Percentiles rank a stretch among this genome's conserved stretches.
phyloP scores from a whole-genome alignment of 1,140 invertebrate genomes.

The Drosophila teissieri region DNA sequence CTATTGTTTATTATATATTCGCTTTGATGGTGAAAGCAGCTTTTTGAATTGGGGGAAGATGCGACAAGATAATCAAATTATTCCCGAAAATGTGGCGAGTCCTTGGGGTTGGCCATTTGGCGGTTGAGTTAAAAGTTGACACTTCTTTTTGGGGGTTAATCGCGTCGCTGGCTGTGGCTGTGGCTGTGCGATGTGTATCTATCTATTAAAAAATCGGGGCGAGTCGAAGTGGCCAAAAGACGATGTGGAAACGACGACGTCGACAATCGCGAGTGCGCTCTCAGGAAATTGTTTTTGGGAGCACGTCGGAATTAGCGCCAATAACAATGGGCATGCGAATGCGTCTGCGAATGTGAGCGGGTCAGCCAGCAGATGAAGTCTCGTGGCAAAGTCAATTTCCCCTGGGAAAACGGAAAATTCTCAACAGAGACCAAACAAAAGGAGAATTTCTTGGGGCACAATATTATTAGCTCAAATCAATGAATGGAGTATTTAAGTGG shows the following conservation, averaged over 20 bases:
- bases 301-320: constrained; percentile 67
- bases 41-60: no score
- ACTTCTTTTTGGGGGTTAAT: constrained; percentile 76
- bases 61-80: constrained; percentile 5
- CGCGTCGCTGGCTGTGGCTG: constrained; percentile 44
- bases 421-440: background rate
- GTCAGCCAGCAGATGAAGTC: constrained; percentile 10
- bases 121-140: constrained; percentile 68
- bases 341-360: constrained; percentile 40
- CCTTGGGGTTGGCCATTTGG: constrained; percentile 40
- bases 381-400: constrained; percentile 32
- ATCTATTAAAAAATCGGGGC: constrained; percentile 80
- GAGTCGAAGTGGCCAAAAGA: constrained; percentile 73
- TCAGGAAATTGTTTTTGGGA: constrained; percentile 72
- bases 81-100: constrained; percentile 31
- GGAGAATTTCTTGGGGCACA: background rate
- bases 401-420: constrained; percentile 2
- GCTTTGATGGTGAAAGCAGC: background rate
- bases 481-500: no score
- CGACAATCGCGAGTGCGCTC: constrained; percentile 59
- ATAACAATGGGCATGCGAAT: constrained; percentile 60
- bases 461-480: background rate
- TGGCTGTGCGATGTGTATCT: constrained; percentile 68
- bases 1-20: background rate
- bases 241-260: constrained; percentile 52